Base-by-base conservation (phyloP, 1,140 invertebrate species). In the Coptotermes formosanus region DNA sequence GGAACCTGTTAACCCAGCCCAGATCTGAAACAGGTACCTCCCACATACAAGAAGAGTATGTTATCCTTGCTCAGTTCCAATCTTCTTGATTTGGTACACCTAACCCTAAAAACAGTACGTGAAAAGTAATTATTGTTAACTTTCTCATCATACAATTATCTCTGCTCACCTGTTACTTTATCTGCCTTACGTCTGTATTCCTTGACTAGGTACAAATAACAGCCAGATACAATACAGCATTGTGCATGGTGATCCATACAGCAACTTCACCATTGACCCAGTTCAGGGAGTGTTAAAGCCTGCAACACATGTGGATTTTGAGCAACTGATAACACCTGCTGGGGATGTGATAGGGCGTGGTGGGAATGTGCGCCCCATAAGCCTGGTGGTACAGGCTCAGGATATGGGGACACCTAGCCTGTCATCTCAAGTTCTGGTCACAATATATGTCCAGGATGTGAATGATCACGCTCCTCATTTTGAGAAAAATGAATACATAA, bases 401-500 rank as follows among this genome's bases (percentile, higher is more conserved):
- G 97, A 98, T 90, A 93, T 94, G 87, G 97, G 97, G 0, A 92
- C 91, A 19, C 97, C 97, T 0, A 93, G 95, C 87, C 90, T 97
- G 16, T 95, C 93, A 64, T 95, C 94, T 0, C 94, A 96, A 59
- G 95, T 95, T 21, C 93, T 94, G 0, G 93, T 98, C 1, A 93
- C 94, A 0, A 93, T 99, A 86, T 97, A 97, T 90, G 93, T 98
- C 4, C 94, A 96, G 88, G 97, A 98, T 90, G 93, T 95, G 11
- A 98, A 98, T 90, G 97, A 98, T 89, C 94, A 97, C 91, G 91
- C 93, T 1, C 97, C 97, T 0, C 90, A 93, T 87, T 98, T 98
- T 90, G 94, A 96, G 88, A 93, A 94, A 88, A 90, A 91, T 82
- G 90, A 95, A 85, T 98, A 98, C 89, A 93, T 94, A 84, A 93